Evolutionary conservation across 2,888 invertebrate genomes (phyloP), one percentile per base, ranked within the genome.

Genomic region (Tubulanus polymorphus): DNA sequence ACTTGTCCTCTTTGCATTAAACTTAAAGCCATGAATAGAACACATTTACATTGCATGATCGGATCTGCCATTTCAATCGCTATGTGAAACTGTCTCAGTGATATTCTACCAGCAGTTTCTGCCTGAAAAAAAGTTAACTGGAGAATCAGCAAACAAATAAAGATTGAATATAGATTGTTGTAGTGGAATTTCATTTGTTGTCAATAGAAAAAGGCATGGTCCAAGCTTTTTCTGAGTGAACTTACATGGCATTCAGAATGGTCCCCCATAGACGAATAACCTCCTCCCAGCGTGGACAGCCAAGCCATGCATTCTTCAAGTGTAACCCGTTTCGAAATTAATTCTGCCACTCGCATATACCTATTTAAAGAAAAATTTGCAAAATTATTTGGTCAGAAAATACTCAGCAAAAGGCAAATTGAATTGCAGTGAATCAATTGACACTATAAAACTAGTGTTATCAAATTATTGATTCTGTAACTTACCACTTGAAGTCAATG

Each of bases 221-320:
- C n/a, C n/a, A n/a, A n/a, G n/a, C n/a, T n/a, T n/a, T n/a, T n/a
- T n/a, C n/a, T n/a, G n/a, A n/a, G n/a, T n/a, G n/a, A n/a, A 59
- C 86, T 83, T 83, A 90, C 90, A 82, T 88, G 91, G 70, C 85
- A 81, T 52, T 83, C 81, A 78, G 88, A 89, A 71, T 90, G 87
- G 74, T 96, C 95, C 1, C 96, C 97, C 53, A 97, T 82, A 1
- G 95, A 91, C 1, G 96, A 96, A 79, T 91, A 96, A 1, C 93
- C 96, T 48, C 96, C 96, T 2, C 96, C 97, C 18, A 97, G 83
- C 0, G 97, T 96, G 23, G 95, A 96, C 26, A 97, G 80, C 93
- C 94, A 94, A 20, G 93, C 93, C 83, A 95, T 71, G 18, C 68
- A 64, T 53, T 76, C 75, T 32, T 74, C 75, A 29, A 74, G 51